Percentiles rank a stretch among this genome's conserved stretches.
Conservation (phyloP, 2,113 vertebrate genomes). For the Pluvianellus socialis region DNA sequence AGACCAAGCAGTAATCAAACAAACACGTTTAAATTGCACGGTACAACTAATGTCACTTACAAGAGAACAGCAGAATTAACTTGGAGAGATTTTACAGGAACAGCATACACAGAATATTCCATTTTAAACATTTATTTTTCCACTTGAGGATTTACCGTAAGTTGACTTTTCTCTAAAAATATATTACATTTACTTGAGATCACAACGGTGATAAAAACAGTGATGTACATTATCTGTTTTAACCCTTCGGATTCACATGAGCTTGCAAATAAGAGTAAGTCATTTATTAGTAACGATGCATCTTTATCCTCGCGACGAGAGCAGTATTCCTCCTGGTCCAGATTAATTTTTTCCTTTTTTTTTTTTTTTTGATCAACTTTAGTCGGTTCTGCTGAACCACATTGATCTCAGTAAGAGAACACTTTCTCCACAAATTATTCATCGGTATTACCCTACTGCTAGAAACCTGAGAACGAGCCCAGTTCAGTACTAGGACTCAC, state of each 20-base stretch:
- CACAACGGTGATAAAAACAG: background rate
- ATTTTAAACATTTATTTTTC: constrained; percentile 57
- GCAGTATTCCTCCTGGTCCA: background rate
- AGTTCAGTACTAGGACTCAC: background rate
- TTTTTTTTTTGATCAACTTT: background rate
- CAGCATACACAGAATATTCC: background rate
- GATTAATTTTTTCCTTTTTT: background rate
- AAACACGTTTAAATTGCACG: background rate
- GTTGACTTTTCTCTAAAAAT: constrained; percentile 6
- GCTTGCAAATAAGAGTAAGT: background rate
- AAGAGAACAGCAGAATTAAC: background rate
- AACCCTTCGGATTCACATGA: constrained; percentile 5
- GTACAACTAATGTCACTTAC: background rate
- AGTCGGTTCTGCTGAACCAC: background rate
- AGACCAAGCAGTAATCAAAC: background rate
- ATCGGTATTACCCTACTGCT: too few species aligned
- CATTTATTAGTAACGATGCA: background rate
- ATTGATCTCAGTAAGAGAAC: background rate
- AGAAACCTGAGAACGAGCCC: background rate
- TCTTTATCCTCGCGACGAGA: background rate
- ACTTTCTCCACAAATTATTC: background rate
- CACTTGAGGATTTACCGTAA: background rate
- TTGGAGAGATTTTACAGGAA: background rate
- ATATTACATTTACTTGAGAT: constrained; percentile 18
- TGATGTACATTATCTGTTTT: background rate